Evolutionary conservation across 2,797 vertebrate species (phyloP).

Genomic region (Pangasius djambal): DNA sequence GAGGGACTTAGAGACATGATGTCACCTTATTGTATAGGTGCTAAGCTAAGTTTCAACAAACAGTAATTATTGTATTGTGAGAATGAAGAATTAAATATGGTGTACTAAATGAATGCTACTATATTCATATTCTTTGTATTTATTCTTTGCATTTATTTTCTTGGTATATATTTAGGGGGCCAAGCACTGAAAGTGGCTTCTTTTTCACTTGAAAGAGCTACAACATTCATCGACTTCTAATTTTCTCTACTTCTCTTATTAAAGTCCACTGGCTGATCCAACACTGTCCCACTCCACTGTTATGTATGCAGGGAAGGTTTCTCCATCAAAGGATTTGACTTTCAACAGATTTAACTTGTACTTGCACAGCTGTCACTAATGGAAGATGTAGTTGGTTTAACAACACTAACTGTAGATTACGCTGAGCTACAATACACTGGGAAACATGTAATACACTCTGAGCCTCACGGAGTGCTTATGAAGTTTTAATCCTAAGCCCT

Average conservation of each 20-base stretch:
- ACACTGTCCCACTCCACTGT: slow-evolving; percentile 15
- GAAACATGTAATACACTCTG: neutral
- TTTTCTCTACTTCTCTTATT: neutral
- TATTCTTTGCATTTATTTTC: neutral
- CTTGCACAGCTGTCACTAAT: slow-evolving; percentile 60
- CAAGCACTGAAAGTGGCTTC: neutral
- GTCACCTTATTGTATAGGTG: neutral
- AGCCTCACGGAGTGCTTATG: neutral
- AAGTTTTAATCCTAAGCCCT: neutral
- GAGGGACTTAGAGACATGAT: neutral
- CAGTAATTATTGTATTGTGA: neutral
- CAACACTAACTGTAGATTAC: neutral
- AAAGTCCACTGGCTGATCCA: slow-evolving; percentile 50
- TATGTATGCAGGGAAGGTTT: slow-evolving; percentile 59
- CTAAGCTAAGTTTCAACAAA: neutral
- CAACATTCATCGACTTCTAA: neutral
- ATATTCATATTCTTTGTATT: neutral
- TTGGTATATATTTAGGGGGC: neutral
- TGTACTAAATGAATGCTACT: neutral
- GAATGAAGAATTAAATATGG: neutral
- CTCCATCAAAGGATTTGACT: slow-evolving; percentile 40
- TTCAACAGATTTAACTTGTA: slow-evolving; percentile 57
- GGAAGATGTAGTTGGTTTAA: slow-evolving; percentile 17
- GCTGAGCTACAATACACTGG: neutral
- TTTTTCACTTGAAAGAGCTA: neutral